Base-by-base conservation (phyloP, 1,140 invertebrate genomes). In the Panagrolaimus sp. region DNA sequence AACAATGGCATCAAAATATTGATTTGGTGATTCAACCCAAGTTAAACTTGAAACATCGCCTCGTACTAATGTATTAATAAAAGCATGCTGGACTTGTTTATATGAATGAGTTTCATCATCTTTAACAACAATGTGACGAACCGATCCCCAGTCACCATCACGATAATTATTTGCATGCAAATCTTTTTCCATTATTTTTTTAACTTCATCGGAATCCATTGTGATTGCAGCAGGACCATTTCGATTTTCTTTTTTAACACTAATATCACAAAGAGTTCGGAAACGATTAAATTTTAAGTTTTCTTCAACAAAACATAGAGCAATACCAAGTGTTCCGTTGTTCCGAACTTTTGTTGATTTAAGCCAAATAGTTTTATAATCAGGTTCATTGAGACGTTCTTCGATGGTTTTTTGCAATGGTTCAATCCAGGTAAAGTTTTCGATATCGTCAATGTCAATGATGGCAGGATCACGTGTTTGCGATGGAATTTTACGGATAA, bases 31-130 rank as follows among this genome's bases (percentile, higher is more conserved):
- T 86, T 96, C 92, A 73, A 97, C 90, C 94, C 94, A 98, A 68
- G 88, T 88, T 17, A 98, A 86, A 79, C 91, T 94, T 1, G 92
- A 89, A 43, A 98, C 86, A 84, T 98, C 94, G 71, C 93, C 93
- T 75, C 93, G 88, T 5, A 89, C 89, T 55, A 94, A 79, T 3
- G 92, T 89, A 84, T 97, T 96, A 10, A 97, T 89, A 81, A 93
- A 96, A 14, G 94, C 94, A 84, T 96, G 91, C 76, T 91, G 89
- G 38, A 91, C 81, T 28, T 77, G 72, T 17, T 81, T 79, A 77
- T 78, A 89, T 73, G 88, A 88, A 47, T 70, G 69, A 26, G 58
- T 45, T 67, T 80, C 83, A 66, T 81, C 79, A 70, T 76, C 71
- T 70, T 71, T 66, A 90, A 81, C 28, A 85, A 85, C 55, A 93